Conservation (phyloP, 2,797 vertebrate genomes). For the Yasuhikotakia modesta region DNA sequence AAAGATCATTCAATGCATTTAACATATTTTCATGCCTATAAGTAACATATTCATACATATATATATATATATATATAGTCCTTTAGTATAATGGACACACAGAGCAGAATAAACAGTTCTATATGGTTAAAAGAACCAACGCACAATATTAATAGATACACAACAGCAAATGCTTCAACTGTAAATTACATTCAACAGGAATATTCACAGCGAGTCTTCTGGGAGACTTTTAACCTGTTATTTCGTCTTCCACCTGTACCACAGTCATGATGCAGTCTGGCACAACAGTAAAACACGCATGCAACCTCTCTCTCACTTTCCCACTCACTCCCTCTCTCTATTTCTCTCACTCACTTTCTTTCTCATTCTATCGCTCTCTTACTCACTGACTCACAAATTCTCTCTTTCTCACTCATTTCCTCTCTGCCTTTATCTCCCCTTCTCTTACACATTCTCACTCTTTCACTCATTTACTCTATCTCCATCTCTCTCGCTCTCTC, state of each 20-base stretch:
- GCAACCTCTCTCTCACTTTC: slow-evolving; percentile 42
- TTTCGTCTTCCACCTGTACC: slow-evolving; percentile 39
- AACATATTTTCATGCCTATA: neutral
- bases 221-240: slow-evolving; percentile 15
- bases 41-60: too few species aligned
- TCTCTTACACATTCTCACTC: neutral
- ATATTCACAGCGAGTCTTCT: neutral
- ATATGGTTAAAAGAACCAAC: too few species aligned
- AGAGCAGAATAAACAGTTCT: too few species aligned
- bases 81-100: neutral
- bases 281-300: slow-evolving; percentile 27
- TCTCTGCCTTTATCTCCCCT: neutral
- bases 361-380: too few species aligned
- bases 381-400: too few species aligned
- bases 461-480: neutral
- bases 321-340: too few species aligned
- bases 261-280: slow-evolving; percentile 52
- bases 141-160: slow-evolving; percentile 6
- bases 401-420: neutral
- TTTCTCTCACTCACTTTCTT: neutral
- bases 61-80: neutral
- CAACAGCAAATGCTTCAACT: neutral
- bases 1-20: neutral
- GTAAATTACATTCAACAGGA: slow-evolving; percentile 13
- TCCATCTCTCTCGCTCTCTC: neutral